phyloP scores from a whole-genome alignment of 1,140 invertebrate genomes.

The Heliconius melpomene region DNA sequence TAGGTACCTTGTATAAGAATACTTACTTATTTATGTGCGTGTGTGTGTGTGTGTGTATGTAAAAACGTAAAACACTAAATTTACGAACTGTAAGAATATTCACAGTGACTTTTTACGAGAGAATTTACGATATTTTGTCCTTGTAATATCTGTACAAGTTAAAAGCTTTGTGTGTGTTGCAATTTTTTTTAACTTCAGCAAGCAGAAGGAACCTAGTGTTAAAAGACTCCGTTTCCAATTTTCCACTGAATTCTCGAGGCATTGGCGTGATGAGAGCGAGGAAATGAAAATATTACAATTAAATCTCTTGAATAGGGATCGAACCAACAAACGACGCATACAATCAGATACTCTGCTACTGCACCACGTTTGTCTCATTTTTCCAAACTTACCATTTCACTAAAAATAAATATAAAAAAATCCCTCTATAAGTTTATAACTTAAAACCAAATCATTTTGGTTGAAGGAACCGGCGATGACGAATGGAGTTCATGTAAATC shows the following conservation, averaged over 20 bases:
- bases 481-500: slow-evolving; percentile 49
- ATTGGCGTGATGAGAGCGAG: no score
- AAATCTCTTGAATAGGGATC: no score
- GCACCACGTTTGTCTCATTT: no score
- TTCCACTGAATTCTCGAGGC: no score
- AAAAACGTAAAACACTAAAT: slow-evolving; percentile 62
- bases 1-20: slow-evolving; percentile 43
- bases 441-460: slow-evolving; percentile 36
- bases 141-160: slow-evolving; percentile 39
- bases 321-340: no score
- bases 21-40: slow-evolving; percentile 16
- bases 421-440: slow-evolving; percentile 23
- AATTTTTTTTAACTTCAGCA: background rate
- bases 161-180: slow-evolving; percentile 15
- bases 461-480: slow-evolving; percentile 50
- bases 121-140: slow-evolving; percentile 63
- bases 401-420: background rate
- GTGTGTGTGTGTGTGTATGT: slow-evolving; percentile 46
- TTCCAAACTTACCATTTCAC: no score
- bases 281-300: no score
- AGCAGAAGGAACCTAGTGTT: no score
- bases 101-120: slow-evolving; percentile 66
- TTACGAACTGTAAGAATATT: slow-evolving; percentile 75
- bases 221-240: no score
- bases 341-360: no score